Evolutionary conservation across 2,797 vertebrate genomes (phyloP).

Genomic region (Scyliorhinus canicula): DNA sequence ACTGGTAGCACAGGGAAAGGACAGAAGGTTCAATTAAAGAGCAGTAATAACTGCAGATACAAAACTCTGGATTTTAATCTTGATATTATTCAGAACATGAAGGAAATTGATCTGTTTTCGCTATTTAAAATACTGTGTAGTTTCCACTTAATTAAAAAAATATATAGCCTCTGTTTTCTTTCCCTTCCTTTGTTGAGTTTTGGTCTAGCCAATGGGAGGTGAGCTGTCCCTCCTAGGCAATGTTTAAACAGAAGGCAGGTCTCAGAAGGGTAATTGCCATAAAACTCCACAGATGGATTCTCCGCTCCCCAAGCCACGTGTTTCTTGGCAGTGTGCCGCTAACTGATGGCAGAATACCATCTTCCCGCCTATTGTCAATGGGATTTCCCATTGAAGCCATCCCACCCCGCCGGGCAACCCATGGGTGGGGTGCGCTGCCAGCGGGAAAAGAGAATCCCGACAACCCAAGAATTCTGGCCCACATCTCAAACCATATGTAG

Average conservation of each 20-base stretch:
- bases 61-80: slow-evolving; percentile 18
- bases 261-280: background rate
- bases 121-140: background rate
- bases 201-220: background rate
- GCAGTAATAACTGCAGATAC: background rate
- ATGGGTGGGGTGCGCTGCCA: too few species aligned
- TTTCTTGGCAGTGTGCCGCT: too few species aligned
- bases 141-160: background rate
- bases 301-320: too few species aligned
- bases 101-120: background rate
- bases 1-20: background rate
- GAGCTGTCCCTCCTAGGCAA: background rate
- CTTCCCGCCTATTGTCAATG: too few species aligned
- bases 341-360: too few species aligned
- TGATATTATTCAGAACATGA: background rate
- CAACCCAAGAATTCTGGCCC: too few species aligned
- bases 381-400: too few species aligned
- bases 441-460: too few species aligned
- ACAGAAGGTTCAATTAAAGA: background rate
- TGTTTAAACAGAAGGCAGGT: background rate
- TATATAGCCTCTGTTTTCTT: background rate
- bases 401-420: too few species aligned
- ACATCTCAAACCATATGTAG: background rate
- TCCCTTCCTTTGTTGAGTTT: background rate
- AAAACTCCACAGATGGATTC: too few species aligned